These are phyloP conservation scores for Neosilurus hyrtlii DNA, from an alignment of 2,797 vertebrate species.

Conservation along the genomic window DNA sequence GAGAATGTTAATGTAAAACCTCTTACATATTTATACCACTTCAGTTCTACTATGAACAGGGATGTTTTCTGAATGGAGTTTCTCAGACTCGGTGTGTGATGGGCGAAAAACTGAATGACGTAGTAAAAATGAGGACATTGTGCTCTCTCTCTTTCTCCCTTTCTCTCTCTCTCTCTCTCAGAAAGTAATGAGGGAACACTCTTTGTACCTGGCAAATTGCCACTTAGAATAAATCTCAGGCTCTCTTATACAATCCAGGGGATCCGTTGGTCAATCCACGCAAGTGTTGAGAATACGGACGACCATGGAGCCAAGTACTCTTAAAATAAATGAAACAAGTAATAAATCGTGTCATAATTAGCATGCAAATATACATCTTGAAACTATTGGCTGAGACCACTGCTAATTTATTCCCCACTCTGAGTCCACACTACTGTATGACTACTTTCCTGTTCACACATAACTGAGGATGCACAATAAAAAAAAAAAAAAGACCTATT, in stretches of 20 bases:
- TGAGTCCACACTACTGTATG: neutral
- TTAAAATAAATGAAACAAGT: conserved; percentile 17
- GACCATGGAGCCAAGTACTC: conserved; percentile 9
- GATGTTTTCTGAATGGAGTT: conserved; percentile 18
- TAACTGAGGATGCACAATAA: neutral
- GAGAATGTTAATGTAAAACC: neutral
- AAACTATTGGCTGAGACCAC: neutral
- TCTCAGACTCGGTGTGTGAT: neutral
- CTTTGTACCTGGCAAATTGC: conserved; percentile 39
- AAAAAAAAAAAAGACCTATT: neutral
- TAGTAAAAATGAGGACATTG: conserved; percentile 23
- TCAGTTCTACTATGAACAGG: conserved; percentile 20
- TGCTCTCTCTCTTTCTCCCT: conserved; percentile 17
- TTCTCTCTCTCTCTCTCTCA: conserved; percentile 13
- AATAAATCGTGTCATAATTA: conserved; percentile 16
- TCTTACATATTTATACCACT: neutral
- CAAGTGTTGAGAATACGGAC: conserved; percentile 28
- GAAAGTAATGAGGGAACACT: conserved; percentile 38
- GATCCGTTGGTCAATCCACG: conserved; percentile 26
- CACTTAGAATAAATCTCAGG: conserved; percentile 43
- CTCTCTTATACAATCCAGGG: conserved; percentile 23
- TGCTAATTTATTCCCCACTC: neutral
- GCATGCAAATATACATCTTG: neutral
- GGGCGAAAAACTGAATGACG: neutral
- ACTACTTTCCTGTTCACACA: neutral